Conservation (phyloP, 2,797 vertebrate species). For the Thripadectes ignobilis region DNA sequence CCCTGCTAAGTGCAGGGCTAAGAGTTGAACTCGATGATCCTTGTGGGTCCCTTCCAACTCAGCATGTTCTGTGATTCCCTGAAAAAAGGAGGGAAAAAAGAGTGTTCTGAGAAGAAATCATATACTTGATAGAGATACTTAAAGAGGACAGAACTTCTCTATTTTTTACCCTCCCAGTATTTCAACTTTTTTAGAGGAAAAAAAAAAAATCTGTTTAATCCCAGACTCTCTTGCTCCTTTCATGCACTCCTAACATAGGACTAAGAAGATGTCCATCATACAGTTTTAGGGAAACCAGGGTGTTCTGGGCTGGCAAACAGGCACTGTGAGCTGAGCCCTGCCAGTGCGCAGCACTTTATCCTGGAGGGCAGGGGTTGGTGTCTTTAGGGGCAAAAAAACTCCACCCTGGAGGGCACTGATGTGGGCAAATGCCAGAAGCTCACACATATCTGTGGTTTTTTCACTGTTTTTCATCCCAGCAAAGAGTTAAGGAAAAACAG, state of each 20-base stretch:
- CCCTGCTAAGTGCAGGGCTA: neutral
- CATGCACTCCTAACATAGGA: neutral
- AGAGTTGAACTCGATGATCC: neutral
- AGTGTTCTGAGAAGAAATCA: neutral
- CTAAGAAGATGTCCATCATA: neutral
- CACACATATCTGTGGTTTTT: neutral
- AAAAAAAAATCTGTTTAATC: neutral
- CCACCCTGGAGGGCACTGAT: neutral
- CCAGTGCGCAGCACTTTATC: neutral
- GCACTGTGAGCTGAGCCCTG: neutral
- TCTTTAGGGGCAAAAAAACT: neutral
- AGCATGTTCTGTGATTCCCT: neutral
- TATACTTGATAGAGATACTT: neutral
- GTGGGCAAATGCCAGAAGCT: neutral
- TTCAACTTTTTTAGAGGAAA: neutral
- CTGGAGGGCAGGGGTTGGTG: neutral
- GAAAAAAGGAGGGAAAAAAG: neutral
- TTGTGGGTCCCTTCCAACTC: neutral
- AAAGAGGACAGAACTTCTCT: neutral
- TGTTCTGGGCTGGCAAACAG: neutral
- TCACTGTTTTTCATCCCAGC: neutral
- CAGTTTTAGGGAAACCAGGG: neutral
- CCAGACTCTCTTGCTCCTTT: neutral
- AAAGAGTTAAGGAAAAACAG: constrained; percentile 32
- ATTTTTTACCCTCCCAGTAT: neutral